Evolutionary conservation across 2,888 invertebrate genomes (phyloP).

Genomic region (Mythimna vitellina): DNA sequence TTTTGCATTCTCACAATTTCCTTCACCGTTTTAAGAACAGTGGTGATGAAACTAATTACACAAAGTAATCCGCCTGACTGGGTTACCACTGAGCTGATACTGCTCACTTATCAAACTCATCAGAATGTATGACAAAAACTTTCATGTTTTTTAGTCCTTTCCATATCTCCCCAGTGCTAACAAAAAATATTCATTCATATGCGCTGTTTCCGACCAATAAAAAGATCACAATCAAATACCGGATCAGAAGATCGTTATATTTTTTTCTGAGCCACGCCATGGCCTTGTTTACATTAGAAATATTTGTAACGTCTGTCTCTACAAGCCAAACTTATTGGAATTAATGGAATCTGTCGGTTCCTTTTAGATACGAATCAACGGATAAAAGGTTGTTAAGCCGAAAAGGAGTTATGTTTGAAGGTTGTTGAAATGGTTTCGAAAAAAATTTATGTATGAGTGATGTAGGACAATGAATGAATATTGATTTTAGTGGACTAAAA

Average conservation of each 20-base stretch:
- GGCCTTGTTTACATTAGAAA: conserved; percentile 66
- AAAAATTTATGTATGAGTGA: conserved; percentile 6
- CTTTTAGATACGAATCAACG: conserved; percentile 48
- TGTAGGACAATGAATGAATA: conserved; percentile 1
- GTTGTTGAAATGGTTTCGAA: not conserved
- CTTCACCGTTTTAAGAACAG: too few relatives aligned
- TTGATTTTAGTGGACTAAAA: conserved; percentile 13
- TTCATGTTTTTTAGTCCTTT: conserved; percentile 1
- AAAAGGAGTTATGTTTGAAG: conserved; percentile 11
- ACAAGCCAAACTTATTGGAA: conserved; percentile 47
- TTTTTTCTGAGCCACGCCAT: conserved; percentile 53
- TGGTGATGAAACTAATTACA: too few relatives aligned
- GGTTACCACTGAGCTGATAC: not conserved
- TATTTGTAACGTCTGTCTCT: conserved; percentile 60
- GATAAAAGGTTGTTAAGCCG: conserved; percentile 23
- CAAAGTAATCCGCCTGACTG: too few relatives aligned
- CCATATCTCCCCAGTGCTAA: conserved; percentile 1
- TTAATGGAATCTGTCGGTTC: conserved; percentile 55
- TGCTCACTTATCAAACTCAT: conserved; percentile 7
- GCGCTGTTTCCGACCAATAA: conserved; percentile 35
- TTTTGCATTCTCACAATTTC: too few relatives aligned
- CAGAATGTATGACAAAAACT: not conserved
- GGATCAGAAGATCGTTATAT: conserved; percentile 63
- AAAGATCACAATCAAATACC: conserved; percentile 48
- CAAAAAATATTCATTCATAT: conserved; percentile 31